phyloP scores from a whole-genome alignment of 1,140 invertebrate species.

The Apis dorsata region DNA sequence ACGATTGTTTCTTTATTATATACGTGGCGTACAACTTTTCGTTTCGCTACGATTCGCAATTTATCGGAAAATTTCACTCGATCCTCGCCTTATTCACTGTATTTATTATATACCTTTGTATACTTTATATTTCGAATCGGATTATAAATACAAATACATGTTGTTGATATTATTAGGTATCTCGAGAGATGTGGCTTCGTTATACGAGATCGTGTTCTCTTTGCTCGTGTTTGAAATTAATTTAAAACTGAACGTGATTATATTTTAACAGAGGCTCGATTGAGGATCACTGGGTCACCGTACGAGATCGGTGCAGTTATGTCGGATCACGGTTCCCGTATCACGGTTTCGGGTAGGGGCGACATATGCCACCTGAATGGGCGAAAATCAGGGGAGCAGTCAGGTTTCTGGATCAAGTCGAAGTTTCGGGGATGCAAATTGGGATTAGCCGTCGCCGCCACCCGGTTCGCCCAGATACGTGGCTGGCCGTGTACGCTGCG shows the following conservation, averaged over 20 bases:
- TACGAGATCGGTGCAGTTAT: conserved; percentile 69
- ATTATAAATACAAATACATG: no score
- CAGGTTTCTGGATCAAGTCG: conserved; percentile 75
- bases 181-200: no score
- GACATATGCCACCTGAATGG: conserved; percentile 78
- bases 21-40: conserved; percentile 11
- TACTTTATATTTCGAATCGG: no score
- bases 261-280: neutral
- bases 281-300: conserved; percentile 69
- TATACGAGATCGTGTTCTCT: no score
- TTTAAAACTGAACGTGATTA: no score
- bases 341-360: conserved; percentile 56
- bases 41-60: neutral
- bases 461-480: conserved; percentile 40
- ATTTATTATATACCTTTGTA: no score
- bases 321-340: conserved; percentile 68
- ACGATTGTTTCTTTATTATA: conserved; percentile 26
- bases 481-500: conserved; percentile 31
- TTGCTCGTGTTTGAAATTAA: no score
- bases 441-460: conserved; percentile 61
- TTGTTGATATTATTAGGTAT: no score
- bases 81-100: no score
- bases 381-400: conserved; percentile 74
- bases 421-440: conserved; percentile 71
- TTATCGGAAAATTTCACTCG: no score